Conservation (phyloP, 1,140 invertebrate species). For the Helicoverpa zea region DNA sequence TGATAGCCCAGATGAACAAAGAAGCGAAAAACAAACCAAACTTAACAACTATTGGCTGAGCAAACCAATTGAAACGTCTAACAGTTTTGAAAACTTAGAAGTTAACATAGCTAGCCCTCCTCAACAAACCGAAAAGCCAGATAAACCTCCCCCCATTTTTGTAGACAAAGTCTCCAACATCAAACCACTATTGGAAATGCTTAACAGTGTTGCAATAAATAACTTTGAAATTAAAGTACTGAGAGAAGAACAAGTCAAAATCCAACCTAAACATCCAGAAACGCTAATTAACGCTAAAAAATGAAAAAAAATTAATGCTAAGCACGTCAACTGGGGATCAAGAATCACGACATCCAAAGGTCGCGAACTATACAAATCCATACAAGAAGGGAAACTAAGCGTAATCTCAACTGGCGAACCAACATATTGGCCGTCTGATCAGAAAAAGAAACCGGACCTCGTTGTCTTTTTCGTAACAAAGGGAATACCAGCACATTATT, state of each 20-base stretch:
- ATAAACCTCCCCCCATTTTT: slow-evolving; percentile 38
- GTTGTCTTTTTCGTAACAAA: slow-evolving; percentile 55
- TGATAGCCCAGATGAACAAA: neutral
- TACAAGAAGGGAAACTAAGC: slow-evolving; percentile 5
- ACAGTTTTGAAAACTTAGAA: neutral
- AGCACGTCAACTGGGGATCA: slow-evolving; percentile 66
- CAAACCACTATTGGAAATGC: slow-evolving; percentile 16
- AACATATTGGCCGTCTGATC: slow-evolving; percentile 68
- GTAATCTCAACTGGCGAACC: slow-evolving; percentile 56
- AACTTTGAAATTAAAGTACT: slow-evolving; percentile 40
- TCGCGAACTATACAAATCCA: neutral
- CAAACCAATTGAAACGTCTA: neutral
- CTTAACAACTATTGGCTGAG: neutral
- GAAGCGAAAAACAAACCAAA: slow-evolving; percentile 1
- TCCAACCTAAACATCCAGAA: slow-evolving; percentile 33
- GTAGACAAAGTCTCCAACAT: slow-evolving; percentile 35
- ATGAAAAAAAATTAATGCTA: slow-evolving; percentile 57
- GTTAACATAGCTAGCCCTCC: too few relatives aligned
- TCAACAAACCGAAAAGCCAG: neutral
- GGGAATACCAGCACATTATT: neutral
- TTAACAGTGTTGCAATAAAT: slow-evolving; percentile 1
- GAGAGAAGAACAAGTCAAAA: slow-evolving; percentile 35
- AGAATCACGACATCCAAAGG: slow-evolving; percentile 56
- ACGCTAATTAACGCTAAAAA: slow-evolving; percentile 53
- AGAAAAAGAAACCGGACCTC: slow-evolving; percentile 65